Conservation (phyloP, 2,888 invertebrate species). For the Julus scanicus region DNA sequence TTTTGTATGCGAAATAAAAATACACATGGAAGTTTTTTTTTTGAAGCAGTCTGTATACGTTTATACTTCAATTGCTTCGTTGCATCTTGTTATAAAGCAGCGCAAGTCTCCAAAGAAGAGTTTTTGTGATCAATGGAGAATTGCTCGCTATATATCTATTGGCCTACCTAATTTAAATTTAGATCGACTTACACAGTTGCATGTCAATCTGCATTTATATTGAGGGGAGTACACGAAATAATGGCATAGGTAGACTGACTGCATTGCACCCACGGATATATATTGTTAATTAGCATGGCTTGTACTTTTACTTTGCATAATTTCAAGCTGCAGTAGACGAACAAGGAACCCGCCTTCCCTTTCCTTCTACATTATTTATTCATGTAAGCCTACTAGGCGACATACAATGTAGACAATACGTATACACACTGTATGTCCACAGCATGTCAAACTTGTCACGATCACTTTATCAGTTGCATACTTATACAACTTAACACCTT, state of each 20-base stretch:
- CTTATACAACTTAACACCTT: background rate
- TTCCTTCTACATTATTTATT: background rate
- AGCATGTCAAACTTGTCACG: no score
- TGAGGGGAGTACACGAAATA: conserved; percentile 33
- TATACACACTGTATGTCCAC: background rate
- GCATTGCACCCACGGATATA: conserved; percentile 26
- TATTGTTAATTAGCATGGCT: conserved; percentile 11
- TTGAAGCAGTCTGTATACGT: background rate
- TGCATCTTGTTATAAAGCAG: conserved; percentile 14
- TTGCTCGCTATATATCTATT: conserved; percentile 22
- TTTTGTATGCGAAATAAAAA: background rate
- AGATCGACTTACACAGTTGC: conserved; percentile 26
- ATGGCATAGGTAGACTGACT: conserved; percentile 19
- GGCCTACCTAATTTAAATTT: conserved; percentile 33
- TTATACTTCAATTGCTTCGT: background rate
- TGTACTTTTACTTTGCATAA: conserved; percentile 27
- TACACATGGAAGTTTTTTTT: background rate
- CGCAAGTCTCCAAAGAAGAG: background rate
- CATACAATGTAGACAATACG: background rate
- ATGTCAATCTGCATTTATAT: conserved; percentile 33
- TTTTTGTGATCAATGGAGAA: conserved; percentile 28
- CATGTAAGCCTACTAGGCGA: background rate
- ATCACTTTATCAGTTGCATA: background rate
- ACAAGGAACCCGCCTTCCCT: conserved; percentile 16
- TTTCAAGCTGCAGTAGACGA: conserved; percentile 33